phyloP scores from a whole-genome alignment of 2,888 invertebrate species.

The Plagodis dolabraria region DNA sequence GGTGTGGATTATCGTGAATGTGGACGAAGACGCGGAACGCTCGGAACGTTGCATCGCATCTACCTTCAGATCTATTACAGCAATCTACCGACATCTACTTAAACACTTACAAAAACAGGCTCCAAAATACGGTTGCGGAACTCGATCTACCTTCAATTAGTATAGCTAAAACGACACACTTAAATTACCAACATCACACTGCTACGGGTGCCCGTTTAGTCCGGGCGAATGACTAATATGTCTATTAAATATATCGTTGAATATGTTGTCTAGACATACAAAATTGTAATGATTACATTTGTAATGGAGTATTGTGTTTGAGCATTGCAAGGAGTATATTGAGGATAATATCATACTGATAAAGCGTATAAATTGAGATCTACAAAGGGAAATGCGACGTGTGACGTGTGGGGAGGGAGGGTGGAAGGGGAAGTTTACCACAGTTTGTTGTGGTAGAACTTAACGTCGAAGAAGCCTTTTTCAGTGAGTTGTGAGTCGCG shows the following conservation, averaged over 20 bases:
- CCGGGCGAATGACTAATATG: no score
- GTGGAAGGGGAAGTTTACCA: constrained; percentile 82
- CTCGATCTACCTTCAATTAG: no score
- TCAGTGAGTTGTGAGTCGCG: constrained; percentile 83
- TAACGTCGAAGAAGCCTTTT: constrained; percentile 89
- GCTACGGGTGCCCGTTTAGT: no score
- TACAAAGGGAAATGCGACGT: background rate
- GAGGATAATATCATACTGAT: no score
- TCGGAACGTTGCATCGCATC: background rate
- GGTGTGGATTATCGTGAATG: background rate
- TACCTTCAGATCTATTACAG: no score
- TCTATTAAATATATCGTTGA: background rate
- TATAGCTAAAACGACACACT: no score
- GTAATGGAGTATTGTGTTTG: constrained; percentile 1
- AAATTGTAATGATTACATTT: constrained; percentile 11
- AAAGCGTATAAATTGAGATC: background rate
- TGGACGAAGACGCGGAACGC: background rate
- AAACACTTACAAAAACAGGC: no score
- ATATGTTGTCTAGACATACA: background rate
- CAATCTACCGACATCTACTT: no score
- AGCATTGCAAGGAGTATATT: background rate
- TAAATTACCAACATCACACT: no score
- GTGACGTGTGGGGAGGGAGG: constrained; percentile 5
- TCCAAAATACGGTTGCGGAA: no score
- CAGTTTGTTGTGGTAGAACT: constrained; percentile 91